Base-by-base conservation (phyloP, 2,888 invertebrate genomes). In the Euphydryas editha region DNA sequence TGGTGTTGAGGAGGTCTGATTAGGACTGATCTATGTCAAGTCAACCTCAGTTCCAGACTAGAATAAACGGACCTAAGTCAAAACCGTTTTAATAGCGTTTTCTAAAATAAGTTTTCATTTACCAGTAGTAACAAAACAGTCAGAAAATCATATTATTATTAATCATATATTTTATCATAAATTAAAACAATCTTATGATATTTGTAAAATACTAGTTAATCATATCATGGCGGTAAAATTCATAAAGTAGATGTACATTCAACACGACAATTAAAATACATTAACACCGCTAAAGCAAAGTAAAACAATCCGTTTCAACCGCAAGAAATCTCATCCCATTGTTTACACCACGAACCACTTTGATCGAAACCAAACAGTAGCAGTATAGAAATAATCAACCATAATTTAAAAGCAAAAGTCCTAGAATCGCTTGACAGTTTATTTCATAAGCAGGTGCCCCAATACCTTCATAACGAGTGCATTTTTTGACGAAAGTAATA, bases 261-360 rank as follows among this genome's bases (percentile, higher is more conserved):
- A 57, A 57, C 21, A n/a, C 36, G 13, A 20, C 15, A n/a, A 62
- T 54, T 62, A 15, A 56, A 49, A 42, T 15, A 37, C 24, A 54
- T 42, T 44, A 46, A 11, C 8, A 15, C 42, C n/a, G 37, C 36
- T 37, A 24, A 47, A 55, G 51, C 39, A 47, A 51, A 51, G 58
- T 65, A 65, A 65, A 55, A 54, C 54, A 39, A 59, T 62, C 51
- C 58, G 58, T 30, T 36, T 30, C 24, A 64, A 62, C 58, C 65
- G 24, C 68, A 68, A 65, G 65, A 59, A 68, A 65, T 46, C 51
- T 18, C 54, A 61, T 68, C 59, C 49, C 54, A 59, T 68, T 62
- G 65, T 62, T 62, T 62, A 60, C 44, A 44, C 13, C 20, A 20
- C 39, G 37, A 36, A 15, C 24, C n/a, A 55, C 18, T 36, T 30